Evolutionary conservation across 2,113 vertebrate species (phyloP), one percentile per base, ranked within the genome.

Genomic region (Lophochroa leadbeateri): DNA sequence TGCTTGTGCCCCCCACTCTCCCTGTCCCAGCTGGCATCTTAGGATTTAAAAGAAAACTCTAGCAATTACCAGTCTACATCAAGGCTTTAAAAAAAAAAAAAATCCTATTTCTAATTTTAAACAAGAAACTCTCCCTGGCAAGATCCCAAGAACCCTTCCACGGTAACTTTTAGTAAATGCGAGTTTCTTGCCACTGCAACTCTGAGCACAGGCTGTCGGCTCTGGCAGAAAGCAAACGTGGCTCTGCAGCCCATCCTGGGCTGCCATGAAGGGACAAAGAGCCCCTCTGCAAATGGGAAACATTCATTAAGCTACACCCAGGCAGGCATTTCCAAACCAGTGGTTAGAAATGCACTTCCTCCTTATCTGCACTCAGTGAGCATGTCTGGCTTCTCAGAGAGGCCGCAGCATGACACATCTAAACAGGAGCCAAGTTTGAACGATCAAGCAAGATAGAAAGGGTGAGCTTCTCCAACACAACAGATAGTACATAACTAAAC

Each of bases 41-140:
- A 78, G 44, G n/a, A 68, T 78, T 76, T 72, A 82, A 75, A 93
- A 78, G 52, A 82, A 76, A 94, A 89, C 80, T 82, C 70, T 13
- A 84, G 46, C 88, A 92, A 93, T 69, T 76, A 86, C 60, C 47
- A 87, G 80, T 68, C 86, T 58, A 92, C 44, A 82, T 57, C n/a
- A 49, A 79, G 65, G 29, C 17, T 60, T 44, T 8, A 31, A 13
- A 12, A 47, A 52, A 12, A 47, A 52, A 60, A 75, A 39, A 72
- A 82, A 64, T 12, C 47, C 44, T 27, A 68, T 82, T 88, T 89
- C 86, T 92, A 82, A 92, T 92, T 94, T 95, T 91, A 94, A 87
- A 82, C 88, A 92, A 86, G 94, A 96, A 96, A 96, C 50, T 82
- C 92, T 92, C 37, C 25, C 70, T 94, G 92, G 96, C 94, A 87